Base-by-base conservation (phyloP, 1,140 invertebrate species). In the Nymphalis io region DNA sequence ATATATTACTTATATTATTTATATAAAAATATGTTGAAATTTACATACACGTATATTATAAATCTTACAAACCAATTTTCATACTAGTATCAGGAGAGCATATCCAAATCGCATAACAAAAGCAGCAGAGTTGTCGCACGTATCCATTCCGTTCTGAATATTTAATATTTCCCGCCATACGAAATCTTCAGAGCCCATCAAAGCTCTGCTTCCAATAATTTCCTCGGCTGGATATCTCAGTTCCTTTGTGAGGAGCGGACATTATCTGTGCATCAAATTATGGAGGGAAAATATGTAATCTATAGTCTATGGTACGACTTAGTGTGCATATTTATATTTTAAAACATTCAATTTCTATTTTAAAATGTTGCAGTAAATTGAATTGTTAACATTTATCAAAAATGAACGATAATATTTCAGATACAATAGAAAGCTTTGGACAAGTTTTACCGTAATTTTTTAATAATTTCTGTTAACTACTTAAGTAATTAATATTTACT, bases 161-260 rank as follows among this genome's bases (percentile, higher is more conserved):
- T 86, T 86, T 84, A 82, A 84, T 82, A 80, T 70, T 74, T 79
- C 66, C 61, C 76, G 75, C 78, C 80, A 79, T 81, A 78, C 70
- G 75, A 83, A 80, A 76, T 82, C 81, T 46, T 76, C 76, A 65
- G 74, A 77, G 70, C 72, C 75, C 75, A 82, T 82, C 75, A 78
- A 75, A 78, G 73, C 67, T 66, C 74, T 46, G 44, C 44, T 81
- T 75, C 73, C 78, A 78, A 80, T 82, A 84, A 85, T 85, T 79
- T 78, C 68, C 48, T 69, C 70, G 68, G 74, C 58, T 74, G 64
- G 75, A 79, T 75, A 81, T 78, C 74, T 71, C 10, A 13, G 38
- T 20, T 39, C 62, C 39, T 64, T 64, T 64, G 62, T 64, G 44
- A 18, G 33, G 4, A 44, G 40, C 61, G 61, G 61, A 63, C 61